Conservation (phyloP, 2,113 vertebrate species). For the Myiozetetes cayanensis region DNA sequence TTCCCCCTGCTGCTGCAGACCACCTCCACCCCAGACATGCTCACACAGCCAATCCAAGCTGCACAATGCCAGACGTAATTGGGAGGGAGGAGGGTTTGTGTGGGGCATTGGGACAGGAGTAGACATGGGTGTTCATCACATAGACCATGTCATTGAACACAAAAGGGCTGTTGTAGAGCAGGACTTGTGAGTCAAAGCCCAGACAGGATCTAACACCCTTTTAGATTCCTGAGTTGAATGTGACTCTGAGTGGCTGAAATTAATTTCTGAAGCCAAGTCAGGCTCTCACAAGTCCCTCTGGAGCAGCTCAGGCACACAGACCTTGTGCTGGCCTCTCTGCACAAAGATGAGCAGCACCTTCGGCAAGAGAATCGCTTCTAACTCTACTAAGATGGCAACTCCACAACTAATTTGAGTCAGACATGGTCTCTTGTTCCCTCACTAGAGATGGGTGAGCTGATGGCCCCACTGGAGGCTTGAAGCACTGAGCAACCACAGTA, state of each 20-base stretch:
- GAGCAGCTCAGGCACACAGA: not conserved
- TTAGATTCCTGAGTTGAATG: not conserved
- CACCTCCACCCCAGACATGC: not conserved
- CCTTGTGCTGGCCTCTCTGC: not conserved
- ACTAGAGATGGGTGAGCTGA: not conserved
- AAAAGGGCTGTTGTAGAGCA: not conserved
- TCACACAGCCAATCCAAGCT: not conserved
- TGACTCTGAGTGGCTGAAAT: not conserved
- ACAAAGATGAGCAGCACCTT: not conserved
- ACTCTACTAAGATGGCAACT: not conserved
- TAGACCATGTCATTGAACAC: fast-evolving
- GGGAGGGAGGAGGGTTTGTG: not conserved
- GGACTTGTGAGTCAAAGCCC: not conserved
- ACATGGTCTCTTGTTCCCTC: not conserved
- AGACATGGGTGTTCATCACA: fast-evolving
- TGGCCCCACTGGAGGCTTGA: not conserved
- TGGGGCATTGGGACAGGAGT: not conserved
- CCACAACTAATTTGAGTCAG: not conserved
- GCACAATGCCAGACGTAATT: not conserved
- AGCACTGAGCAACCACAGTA: not conserved
- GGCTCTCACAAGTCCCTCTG: not conserved
- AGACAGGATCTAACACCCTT: not conserved
- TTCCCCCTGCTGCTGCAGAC: fast-evolving
- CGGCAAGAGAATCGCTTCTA: not conserved
- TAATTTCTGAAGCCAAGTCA: not conserved